Evolutionary conservation across 2,113 vertebrate species (phyloP), one percentile per base, ranked within the genome.

Genomic region (Lepisosteus osseus): DNA sequence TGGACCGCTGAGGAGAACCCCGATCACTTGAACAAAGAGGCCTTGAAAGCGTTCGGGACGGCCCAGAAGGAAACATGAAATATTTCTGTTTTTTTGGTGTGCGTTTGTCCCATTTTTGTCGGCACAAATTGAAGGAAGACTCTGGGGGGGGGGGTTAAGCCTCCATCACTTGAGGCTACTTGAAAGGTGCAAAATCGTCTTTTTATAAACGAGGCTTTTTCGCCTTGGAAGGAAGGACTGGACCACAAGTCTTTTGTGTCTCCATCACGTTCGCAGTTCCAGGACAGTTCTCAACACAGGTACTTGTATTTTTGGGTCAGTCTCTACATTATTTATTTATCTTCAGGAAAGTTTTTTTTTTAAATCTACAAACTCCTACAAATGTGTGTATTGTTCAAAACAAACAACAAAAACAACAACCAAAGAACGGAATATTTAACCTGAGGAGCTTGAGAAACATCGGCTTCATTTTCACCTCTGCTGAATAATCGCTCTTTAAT

Each of bases 131-230:
- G 69, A 85, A 87, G 86, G 88, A 88, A 78, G 69, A 76, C 78
- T 86, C 82, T 29, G 29, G 29, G 29, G 29, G 29, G 29, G 29
- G 29, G 29, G 29, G 29, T 89, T 85, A 86, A 85, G 90, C 87
- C 88, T 90, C 87, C 83, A 81, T 86, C 86, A 89, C 88, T 29
- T 29, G 29, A 85, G 87, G 90, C 90, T 89, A 84, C 85, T 89
- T 86, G 86, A 90, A 92, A 87, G 87, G 89, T 89, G 86, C 85
- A 90, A 89, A 89, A 87, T 90, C 87, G 29, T 88, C 87, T 90
- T 89, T 89, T 89, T 92, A 90, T 90, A 87, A 90, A 85, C 85
- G 82, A 87, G 89, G 82, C 87, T 88, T 89, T 90, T 89, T 87
- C 88, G 87, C 87, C 87, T 89, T 83, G 86, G 83, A 89, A 88